Evolutionary conservation across 2,888 invertebrate genomes (phyloP), one percentile per base, ranked within the genome.

Genomic region (Heteromurus nitidus): DNA sequence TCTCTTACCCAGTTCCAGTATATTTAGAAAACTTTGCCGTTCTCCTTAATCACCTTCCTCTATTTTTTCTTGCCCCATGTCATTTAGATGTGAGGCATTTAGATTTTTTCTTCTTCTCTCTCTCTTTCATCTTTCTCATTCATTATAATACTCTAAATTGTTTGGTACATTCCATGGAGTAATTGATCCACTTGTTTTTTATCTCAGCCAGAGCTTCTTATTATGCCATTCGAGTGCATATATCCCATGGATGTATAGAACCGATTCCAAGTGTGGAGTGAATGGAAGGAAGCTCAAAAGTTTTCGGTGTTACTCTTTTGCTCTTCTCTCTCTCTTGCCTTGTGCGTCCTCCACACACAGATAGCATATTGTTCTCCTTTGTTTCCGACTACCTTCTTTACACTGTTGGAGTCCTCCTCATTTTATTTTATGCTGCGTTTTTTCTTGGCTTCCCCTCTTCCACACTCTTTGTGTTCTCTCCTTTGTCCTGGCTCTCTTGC

Each of bases 121-220:
- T 28, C 60, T n/a, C n/a, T 60, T 28, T 28, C 30, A n/a, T 28
- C 30, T 18, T 26, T n/a, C 13, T 13, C 60, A 28, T 30, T n/a
- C 26, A 60, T 28, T 28, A 3, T 60, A 24, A 55, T 3, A 24
- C 7, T 3, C 7, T 50, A 50, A 50, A 50, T n/a, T 50, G 36
- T 55, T 55, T 55, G n/a, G 9, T 9, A 22, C 22, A 18, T 55
- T 24, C n/a, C 24, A 24, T 28, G 28, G n/a, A 18, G n/a, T 60
- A 60, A 60, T 60, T 60, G 60, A 60, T 60, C 60, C 60, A 55
- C 60, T 28, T 60, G 60, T 30, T 60, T 24, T 60, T 30, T 60
- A 60, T 60, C 60, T 60, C n/a, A n/a, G n/a, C n/a, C n/a, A n/a
- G n/a, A n/a, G n/a, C n/a, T n/a, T n/a, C n/a, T n/a, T n/a, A n/a